These are phyloP conservation scores for Chorisops tibialis DNA, from an alignment of 2,888 invertebrate genomes.

Conservation along the genomic window DNA sequence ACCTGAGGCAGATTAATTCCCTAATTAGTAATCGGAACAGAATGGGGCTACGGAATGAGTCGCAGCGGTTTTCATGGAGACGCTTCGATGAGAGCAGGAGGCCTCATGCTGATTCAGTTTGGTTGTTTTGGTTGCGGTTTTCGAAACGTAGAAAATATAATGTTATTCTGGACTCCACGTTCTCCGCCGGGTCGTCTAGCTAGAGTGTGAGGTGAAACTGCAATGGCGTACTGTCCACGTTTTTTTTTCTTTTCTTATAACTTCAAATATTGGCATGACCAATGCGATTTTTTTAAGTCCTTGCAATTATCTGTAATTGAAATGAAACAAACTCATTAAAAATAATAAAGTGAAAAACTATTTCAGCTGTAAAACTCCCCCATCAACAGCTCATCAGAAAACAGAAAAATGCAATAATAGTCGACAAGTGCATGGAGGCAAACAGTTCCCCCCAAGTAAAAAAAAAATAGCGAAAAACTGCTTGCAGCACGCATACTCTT, in stretches of 20 bases:
- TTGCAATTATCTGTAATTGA: too few species aligned
- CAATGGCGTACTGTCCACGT: too few species aligned
- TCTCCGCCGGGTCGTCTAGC: too few species aligned
- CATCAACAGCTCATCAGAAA: neutral
- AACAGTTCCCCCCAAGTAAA: neutral
- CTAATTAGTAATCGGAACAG: slow-evolving; percentile 36
- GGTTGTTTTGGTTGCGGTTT: neutral
- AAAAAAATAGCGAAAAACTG: neutral
- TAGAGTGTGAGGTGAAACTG: too few species aligned
- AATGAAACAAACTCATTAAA: neutral
- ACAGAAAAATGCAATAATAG: neutral
- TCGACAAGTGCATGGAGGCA: slow-evolving; percentile 22
- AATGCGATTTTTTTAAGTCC: too few species aligned
- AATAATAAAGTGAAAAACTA: slow-evolving; percentile 15
- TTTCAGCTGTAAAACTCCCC: neutral
- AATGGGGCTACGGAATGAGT: slow-evolving; percentile 21
- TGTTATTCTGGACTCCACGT: too few species aligned
- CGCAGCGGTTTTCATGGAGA: neutral
- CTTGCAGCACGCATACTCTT: neutral
- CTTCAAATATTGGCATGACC: too few species aligned
- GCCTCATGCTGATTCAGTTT: neutral
- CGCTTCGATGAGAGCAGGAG: too few species aligned
- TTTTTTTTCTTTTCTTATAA: too few species aligned
- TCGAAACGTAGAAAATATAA: neutral
- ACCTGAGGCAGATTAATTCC: slow-evolving; percentile 37